These are phyloP conservation scores for Aplysia californica DNA, from an alignment of 1,140 invertebrate genomes.

Conservation along the genomic window DNA sequence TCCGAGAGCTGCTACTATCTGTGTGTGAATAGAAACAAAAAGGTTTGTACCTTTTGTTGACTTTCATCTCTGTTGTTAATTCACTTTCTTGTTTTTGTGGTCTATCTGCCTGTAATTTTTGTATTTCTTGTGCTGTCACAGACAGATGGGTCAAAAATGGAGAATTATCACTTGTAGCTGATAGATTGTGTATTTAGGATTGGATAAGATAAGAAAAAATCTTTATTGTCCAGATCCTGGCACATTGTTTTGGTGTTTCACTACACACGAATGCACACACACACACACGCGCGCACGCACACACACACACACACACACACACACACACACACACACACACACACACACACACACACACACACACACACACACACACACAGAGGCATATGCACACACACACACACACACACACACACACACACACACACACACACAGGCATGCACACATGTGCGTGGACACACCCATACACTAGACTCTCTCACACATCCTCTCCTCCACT, in stretches of 20 bases:
- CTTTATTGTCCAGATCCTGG: neutral
- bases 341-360: too few species aligned
- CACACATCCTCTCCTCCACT: too few species aligned
- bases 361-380: too few species aligned
- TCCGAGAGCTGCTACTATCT: conserved; percentile 87
- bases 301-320: too few species aligned
- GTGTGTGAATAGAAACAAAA: conserved; percentile 94
- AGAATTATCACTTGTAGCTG: neutral
- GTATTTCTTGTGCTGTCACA: neutral
- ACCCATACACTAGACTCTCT: too few species aligned
- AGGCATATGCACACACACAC: too few species aligned
- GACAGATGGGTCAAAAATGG: neutral
- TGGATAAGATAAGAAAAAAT: neutral
- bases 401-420: too few species aligned
- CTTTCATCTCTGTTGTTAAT: neutral
- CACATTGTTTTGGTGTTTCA: neutral
- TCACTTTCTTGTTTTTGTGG: neutral
- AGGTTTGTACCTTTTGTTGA: conserved; percentile 69
- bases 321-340: too few species aligned
- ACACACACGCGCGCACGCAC: too few species aligned
- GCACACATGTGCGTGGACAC: too few species aligned
- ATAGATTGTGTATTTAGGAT: neutral
- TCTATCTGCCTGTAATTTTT: neutral
- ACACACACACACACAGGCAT: too few species aligned
- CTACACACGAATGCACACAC: neutral